Conservation (phyloP, 2,113 vertebrate genomes). For the Gopherus flavomarginatus region DNA sequence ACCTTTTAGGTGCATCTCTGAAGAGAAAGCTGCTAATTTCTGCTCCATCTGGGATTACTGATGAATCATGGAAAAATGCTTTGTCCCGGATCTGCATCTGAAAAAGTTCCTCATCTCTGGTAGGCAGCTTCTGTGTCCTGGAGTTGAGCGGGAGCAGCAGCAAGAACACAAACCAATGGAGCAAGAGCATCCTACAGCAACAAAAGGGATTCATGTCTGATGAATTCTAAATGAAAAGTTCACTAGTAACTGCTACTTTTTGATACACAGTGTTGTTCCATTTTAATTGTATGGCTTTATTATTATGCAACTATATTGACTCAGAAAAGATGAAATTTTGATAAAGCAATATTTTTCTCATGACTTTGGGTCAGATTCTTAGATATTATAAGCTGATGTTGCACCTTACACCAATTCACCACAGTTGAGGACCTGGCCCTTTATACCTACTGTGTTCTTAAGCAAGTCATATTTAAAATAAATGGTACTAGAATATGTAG, state of each 20-base stretch:
- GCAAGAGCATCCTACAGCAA: conserved; percentile 87
- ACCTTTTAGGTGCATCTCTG: conserved; percentile 96
- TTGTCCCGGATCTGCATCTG: conserved; percentile 98
- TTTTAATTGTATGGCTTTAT: background rate
- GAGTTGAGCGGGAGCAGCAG: conserved; percentile 79
- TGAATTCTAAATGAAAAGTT: background rate
- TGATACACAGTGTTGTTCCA: background rate
- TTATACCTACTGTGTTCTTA: background rate
- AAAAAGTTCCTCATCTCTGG: conserved; percentile 95
- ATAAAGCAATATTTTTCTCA: accelerated
- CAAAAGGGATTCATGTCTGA: conserved; percentile 6
- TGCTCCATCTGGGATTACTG: conserved; percentile 94
- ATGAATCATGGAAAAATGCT: conserved; percentile 91
- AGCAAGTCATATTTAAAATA: background rate
- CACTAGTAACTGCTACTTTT: background rate
- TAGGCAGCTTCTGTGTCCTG: conserved; percentile 92
- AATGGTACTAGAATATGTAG: background rate
- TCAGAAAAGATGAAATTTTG: background rate
- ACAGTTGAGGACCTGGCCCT: background rate
- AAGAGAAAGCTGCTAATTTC: conserved; percentile 97
- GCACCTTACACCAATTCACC: background rate
- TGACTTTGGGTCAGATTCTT: accelerated
- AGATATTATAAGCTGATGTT: accelerated
- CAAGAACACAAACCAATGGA: conserved; percentile 74
- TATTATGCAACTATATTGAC: accelerated